Conservation (phyloP, 2,888 invertebrate genomes). For the Lasius platythorax region DNA sequence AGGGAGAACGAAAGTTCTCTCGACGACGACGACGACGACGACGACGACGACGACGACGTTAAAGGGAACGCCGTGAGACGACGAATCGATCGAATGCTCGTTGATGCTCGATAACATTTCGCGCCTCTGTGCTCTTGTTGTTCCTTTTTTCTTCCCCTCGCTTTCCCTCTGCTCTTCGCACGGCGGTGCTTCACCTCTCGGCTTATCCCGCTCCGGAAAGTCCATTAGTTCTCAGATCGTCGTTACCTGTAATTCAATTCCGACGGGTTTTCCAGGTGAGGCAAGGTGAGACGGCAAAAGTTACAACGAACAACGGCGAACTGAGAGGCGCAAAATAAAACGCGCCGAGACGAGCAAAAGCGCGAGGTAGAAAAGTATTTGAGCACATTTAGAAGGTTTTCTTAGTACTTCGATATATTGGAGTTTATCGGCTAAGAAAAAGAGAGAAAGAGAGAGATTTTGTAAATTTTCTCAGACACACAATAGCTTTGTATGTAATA, state of each 20-base stretch:
- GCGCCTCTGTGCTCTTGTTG: constrained; percentile 50
- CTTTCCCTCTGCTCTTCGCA: neutral
- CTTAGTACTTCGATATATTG: constrained; percentile 30
- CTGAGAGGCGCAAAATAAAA: constrained; percentile 42
- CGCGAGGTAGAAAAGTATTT: constrained; percentile 43
- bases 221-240: constrained; percentile 75
- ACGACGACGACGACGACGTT: constrained; percentile 8
- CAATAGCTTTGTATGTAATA: neutral
- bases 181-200: constrained; percentile 18
- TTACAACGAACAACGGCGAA: constrained; percentile 34
- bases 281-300: constrained; percentile 55
- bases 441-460: neutral
- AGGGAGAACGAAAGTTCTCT: constrained; percentile 62
- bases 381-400: constrained; percentile 39
- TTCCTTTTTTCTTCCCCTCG: neutral
- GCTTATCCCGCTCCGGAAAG: constrained; percentile 61
- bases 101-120: constrained; percentile 70
- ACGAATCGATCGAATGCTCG: constrained; percentile 62
- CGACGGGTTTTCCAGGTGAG: constrained; percentile 55
- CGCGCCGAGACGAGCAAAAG: constrained; percentile 22
- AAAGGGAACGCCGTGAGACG: constrained; percentile 59
- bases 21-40: constrained; percentile 44
- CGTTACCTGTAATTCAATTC: constrained; percentile 74
- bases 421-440: neutral
- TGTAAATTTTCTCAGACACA: neutral